A percentile compares a stretch with the other conserved stretches of the same genome.
phyloP scores from a whole-genome alignment of 1,140 invertebrate genomes.

The Drosophila watanabei region DNA sequence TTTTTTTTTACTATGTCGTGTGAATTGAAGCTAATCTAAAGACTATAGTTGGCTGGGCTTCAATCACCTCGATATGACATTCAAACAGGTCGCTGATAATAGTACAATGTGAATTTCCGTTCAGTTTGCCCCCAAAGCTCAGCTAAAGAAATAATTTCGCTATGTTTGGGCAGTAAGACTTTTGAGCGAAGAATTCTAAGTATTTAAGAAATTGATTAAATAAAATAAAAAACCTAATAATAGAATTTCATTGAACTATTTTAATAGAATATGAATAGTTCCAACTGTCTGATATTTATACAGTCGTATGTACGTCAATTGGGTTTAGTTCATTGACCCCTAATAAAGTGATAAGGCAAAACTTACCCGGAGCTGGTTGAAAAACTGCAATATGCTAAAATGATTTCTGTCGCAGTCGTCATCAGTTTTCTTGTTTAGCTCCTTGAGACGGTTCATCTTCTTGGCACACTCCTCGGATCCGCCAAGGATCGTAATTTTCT shows the following conservation, averaged over 20 bases:
- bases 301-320: no score
- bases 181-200: no score
- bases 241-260: neutral
- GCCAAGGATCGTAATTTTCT: conserved; percentile 22
- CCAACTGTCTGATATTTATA: neutral
- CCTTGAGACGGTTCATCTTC: conserved; percentile 10
- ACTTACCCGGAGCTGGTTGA: conserved; percentile 31
- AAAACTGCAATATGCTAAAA: neutral
- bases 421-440: neutral
- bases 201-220: neutral
- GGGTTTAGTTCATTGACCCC: conserved; percentile 1
- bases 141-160: neutral
- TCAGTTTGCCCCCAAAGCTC: conserved; percentile 17
- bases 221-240: neutral
- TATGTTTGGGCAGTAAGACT: neutral
- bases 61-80: conserved; percentile 69
- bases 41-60: conserved; percentile 17
- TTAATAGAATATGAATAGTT: no score
- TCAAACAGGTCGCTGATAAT: conserved; percentile 40
- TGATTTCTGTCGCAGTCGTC: conserved; percentile 1
- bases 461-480: conserved; percentile 18
- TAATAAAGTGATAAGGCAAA: neutral
- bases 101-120: conserved; percentile 14
- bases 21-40: conserved; percentile 35
- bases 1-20: conserved; percentile 15